Base-by-base conservation (phyloP, 2,113 vertebrate species). In the Platichthys stellatus region DNA sequence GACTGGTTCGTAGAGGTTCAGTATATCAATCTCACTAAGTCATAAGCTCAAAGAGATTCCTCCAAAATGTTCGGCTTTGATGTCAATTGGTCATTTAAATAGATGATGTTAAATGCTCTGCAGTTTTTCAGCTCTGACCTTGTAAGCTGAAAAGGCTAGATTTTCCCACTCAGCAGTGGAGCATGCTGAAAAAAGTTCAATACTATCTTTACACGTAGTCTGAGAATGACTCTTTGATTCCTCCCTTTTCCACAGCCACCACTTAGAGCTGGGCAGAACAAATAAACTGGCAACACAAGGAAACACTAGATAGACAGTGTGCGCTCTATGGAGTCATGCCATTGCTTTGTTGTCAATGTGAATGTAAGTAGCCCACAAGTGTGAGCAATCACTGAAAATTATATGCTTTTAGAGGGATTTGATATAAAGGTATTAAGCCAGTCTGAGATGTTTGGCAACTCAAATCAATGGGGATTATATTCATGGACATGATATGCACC, bases 381-480 rank as follows among this genome's bases (percentile, higher is more conserved):
- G 93, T 91, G 90, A 92, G 91, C 93, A 93, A 92, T 94, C 92
- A 90, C 79, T 92, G 92, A 86, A 95, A 95, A 94, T 93, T 88
- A 93, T 93, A 89, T 69, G 89, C 93, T 93, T 93, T 94, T 92
- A 92, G 86, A 82, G 73, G 92, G 92, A 93, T 94, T 93, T 92
- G 85, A 92, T 94, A 88, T 90, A 88, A 92, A 91, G 86, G 91
- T 93, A 94, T 94, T 94, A 92, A 93, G 89, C 81, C 62, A 73
- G 84, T 87, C 86, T 86, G 86, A 82, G 88, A 88, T 88, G 91
- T 86, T 90, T 94, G 93, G 93, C 92, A 92, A 87, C 72, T 75
- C 31, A 72, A 80, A 92, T 91, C 75, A 71, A 85, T 72, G 83
- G 82, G 87, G 89, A 89, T 94, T 91, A 92, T 86, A 90, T 88